Evolutionary conservation across 2,797 vertebrate genomes (phyloP), one percentile per base, ranked within the genome.

Genomic region (Spondyliosoma cantharus): DNA sequence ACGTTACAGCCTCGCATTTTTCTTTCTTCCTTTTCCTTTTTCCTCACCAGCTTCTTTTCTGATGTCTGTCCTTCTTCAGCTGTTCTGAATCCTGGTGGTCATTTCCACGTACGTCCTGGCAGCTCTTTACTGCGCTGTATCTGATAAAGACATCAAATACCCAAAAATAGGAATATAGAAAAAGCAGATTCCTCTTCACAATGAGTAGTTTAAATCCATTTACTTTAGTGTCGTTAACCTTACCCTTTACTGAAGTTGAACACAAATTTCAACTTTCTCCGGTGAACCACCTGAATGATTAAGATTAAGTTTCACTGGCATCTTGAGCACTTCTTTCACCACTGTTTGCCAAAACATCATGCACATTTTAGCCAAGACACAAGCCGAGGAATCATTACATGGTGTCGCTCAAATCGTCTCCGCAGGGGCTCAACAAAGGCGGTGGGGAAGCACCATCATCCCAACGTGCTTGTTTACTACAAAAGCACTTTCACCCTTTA

Each of bases 401-500:
- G 4, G 5, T 58, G n/a, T 16, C 27, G 27, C 45, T 45, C 29
- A 62, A 68, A 56, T 71, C 50, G 16, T 60, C 54, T 53, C 63
- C 37, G 43, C 58, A 49, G 20, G 59, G 42, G 53, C 27, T 61
- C 53, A 65, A 57, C 48, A 48, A 65, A 59, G 72, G n/a, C 60
- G n/a, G 29, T 9, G 45, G n/a, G 29, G 19, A 37, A 27, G 43
- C 27, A 2, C 49, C 17, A 60, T 52, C 57, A 67, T 52, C 49
- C 5, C 6, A 17, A 50, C 4, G 54, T 58, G 63, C 54, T n/a
- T 19, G n/a, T 7, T 48, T 42, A 14, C 19, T 60, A 52, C 70
- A 67, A 57, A 71, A 61, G 37, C 65, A 80, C 66, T 53, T 83
- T 78, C 20, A 64, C 52, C 32, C 13, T 74, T 72, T 25, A 24